phyloP scores from a whole-genome alignment of 2,888 invertebrate species.

The Clanis bilineata region DNA sequence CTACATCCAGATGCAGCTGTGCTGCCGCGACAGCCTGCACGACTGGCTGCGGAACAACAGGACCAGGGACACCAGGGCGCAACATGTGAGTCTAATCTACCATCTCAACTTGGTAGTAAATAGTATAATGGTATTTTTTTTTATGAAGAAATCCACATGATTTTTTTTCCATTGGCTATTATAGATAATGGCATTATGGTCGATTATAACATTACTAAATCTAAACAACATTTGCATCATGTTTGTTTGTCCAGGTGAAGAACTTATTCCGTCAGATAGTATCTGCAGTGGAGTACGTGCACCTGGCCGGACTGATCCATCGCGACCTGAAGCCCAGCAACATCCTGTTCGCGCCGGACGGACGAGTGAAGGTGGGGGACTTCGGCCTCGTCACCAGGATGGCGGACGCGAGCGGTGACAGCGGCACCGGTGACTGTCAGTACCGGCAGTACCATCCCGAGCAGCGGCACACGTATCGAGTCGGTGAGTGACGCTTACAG shows the following conservation, averaged over 20 bases:
- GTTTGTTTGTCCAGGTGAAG: conserved; percentile 67
- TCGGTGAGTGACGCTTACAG: conserved; percentile 68
- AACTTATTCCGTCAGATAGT: conserved; percentile 94
- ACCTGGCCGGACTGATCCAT: conserved; percentile 95
- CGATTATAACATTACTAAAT: too few species aligned
- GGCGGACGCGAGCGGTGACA: conserved; percentile 58
- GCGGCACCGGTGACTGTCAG: conserved; percentile 27
- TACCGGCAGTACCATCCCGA: conserved; percentile 50
- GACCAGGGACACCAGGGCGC: conserved; percentile 62
- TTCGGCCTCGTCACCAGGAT: conserved; percentile 98
- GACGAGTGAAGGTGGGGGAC: conserved; percentile 96
- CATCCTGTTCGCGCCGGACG: conserved; percentile 93
- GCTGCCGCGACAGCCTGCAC: conserved; percentile 92
- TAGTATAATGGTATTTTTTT: too few species aligned
- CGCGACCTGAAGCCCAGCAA: conserved; percentile 93
- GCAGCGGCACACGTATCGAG: conserved; percentile 83
- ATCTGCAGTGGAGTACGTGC: conserved; percentile 97
- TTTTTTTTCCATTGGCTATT: too few species aligned
- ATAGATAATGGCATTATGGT: too few species aligned
- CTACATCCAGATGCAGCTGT: conserved; percentile 99
- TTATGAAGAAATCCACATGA: too few species aligned
- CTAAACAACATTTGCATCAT: not conserved
- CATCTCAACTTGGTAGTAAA: not conserved
- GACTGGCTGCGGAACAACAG: conserved; percentile 91
- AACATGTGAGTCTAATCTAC: conserved; percentile 45